Percentiles rank a stretch among this genome's conserved stretches.
Conservation (phyloP, 2,113 vertebrate genomes). For the Oenanthe melanoleuca region DNA sequence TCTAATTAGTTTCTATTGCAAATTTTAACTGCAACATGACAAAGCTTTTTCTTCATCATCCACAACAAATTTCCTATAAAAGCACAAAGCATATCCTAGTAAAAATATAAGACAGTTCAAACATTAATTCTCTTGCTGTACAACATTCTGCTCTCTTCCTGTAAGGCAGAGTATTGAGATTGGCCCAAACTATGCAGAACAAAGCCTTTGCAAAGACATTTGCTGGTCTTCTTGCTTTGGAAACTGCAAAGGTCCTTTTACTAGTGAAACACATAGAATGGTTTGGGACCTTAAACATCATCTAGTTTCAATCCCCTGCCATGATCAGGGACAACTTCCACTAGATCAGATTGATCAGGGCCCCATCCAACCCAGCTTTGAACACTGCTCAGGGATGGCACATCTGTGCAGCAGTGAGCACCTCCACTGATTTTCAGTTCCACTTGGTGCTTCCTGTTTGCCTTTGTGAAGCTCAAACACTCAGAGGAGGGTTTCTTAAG, state of each 20-base stretch:
- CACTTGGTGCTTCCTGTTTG: neutral
- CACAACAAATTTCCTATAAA: neutral
- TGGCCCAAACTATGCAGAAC: neutral
- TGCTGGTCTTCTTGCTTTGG: neutral
- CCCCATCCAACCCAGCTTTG: neutral
- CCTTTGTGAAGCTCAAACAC: neutral
- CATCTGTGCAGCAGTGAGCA: neutral
- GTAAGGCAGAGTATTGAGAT: neutral
- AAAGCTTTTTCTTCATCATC: neutral
- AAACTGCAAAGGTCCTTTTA: neutral
- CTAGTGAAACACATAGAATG: neutral
- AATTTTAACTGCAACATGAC: neutral
- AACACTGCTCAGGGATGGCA: rapidly evolving
- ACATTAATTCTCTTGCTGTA: neutral
- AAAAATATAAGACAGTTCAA: neutral
- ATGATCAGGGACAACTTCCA: neutral
- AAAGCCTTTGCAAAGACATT: neutral
- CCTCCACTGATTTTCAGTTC: neutral
- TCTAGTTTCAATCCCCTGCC: neutral
- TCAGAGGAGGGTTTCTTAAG: neutral
- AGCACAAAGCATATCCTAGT: neutral
- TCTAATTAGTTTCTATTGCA: neutral
- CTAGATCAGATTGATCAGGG: neutral
- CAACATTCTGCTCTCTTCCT: neutral
- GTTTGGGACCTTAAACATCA: neutral